These are phyloP conservation scores for Chalcosyrphus nemorum DNA, from an alignment of 2,888 invertebrate species.

Conservation along the genomic window DNA sequence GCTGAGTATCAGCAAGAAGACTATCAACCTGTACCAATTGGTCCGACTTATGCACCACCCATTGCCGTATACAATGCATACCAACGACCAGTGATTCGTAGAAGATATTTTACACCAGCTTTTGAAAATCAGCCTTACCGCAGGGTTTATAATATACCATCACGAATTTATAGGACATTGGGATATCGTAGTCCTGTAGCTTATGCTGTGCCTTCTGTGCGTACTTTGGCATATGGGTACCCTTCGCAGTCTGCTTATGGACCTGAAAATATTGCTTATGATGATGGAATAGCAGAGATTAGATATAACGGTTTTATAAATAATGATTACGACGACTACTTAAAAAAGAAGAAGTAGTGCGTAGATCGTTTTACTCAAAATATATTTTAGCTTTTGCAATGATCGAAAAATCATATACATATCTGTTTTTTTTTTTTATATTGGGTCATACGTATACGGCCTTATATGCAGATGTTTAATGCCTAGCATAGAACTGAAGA, in stretches of 20 bases:
- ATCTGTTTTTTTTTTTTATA: background rate
- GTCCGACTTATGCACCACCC: constrained; percentile 10
- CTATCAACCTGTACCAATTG: background rate
- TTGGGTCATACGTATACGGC: too few relatives aligned
- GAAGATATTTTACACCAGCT: background rate
- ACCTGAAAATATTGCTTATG: background rate
- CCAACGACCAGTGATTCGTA: background rate
- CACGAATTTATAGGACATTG: constrained; percentile 19
- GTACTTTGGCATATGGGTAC: constrained; percentile 6
- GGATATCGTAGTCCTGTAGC: constrained; percentile 1
- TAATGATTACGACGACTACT: constrained; percentile 24
- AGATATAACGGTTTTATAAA: constrained; percentile 8
- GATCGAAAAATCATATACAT: background rate
- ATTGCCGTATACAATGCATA: constrained; percentile 21
- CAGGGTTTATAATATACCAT: background rate
- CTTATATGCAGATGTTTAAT: too few relatives aligned
- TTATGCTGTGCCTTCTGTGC: constrained; percentile 17
- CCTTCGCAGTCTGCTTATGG: background rate
- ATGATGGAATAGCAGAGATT: background rate
- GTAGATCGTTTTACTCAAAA: background rate
- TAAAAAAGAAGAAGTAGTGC: constrained; percentile 18
- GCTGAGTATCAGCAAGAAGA: constrained; percentile 20
- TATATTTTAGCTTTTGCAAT: background rate
- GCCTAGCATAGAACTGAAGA: too few relatives aligned
- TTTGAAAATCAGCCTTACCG: constrained; percentile 6